Conservation (phyloP, 1,140 invertebrate genomes). For the Drosophila pectinifera region DNA sequence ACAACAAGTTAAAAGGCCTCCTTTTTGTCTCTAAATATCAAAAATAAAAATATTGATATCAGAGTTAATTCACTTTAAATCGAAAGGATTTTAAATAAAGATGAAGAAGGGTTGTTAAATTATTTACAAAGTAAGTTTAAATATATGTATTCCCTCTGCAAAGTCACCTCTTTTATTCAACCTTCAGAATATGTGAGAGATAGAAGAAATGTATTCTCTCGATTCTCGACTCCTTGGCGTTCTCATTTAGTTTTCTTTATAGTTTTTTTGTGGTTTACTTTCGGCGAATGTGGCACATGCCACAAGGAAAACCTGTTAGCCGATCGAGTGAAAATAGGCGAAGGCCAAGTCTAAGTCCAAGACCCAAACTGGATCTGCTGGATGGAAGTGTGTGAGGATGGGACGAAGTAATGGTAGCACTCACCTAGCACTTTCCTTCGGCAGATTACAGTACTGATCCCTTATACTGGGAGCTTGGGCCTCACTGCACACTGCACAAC, state of each 20-base stretch:
- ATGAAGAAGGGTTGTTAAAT: too few relatives aligned
- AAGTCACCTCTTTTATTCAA: too few relatives aligned
- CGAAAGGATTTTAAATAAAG: too few relatives aligned
- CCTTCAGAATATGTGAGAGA: too few relatives aligned
- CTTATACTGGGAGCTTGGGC: background rate
- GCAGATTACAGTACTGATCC: background rate
- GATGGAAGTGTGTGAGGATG: constrained; percentile 14
- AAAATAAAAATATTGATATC: too few relatives aligned
- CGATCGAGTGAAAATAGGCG: constrained; percentile 62
- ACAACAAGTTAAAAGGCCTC: too few relatives aligned
- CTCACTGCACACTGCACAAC: background rate
- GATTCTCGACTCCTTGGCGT: constrained; percentile 13
- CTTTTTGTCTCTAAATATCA: too few relatives aligned
- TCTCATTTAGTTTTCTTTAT: constrained; percentile 23
- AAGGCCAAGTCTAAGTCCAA: constrained; percentile 63
- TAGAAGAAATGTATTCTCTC: constrained; percentile 8
- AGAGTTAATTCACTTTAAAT: too few relatives aligned
- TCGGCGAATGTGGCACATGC: constrained; percentile 69
- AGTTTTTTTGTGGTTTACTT: constrained; percentile 62
- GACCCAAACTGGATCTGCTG: constrained; percentile 35
- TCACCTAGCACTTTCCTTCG: constrained; percentile 7
- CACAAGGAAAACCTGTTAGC: constrained; percentile 61
- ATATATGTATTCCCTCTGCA: too few relatives aligned
- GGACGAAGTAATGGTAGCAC: background rate
- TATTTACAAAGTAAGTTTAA: too few relatives aligned